Conservation (phyloP, 2,113 vertebrate genomes). For the Salvelinus alpinus region DNA sequence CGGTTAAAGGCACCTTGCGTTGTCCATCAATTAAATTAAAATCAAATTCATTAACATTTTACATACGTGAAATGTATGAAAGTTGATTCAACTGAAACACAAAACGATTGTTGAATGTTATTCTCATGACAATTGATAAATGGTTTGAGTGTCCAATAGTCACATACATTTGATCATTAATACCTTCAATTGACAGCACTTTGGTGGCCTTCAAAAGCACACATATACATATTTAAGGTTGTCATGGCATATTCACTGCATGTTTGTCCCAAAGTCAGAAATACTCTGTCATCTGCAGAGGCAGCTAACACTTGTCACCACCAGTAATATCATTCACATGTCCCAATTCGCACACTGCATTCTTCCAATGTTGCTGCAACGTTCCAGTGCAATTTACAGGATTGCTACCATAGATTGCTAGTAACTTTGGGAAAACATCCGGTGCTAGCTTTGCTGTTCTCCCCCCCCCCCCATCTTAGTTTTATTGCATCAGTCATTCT, state of each 20-base stretch:
- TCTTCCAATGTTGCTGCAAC: conserved; percentile 36
- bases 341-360: conserved; percentile 25
- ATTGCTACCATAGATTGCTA: conserved; percentile 32
- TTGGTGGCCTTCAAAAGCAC: conserved; percentile 18
- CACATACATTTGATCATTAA: background rate
- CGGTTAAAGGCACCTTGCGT: conserved; percentile 16
- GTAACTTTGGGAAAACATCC: conserved; percentile 32
- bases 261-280: conserved; percentile 40
- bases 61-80: background rate
- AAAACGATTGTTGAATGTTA: background rate
- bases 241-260: conserved; percentile 25
- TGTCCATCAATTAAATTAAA: background rate
- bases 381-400: conserved; percentile 38
- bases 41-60: background rate
- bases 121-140: background rate
- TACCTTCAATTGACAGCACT: background rate
- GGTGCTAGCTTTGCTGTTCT: conserved; percentile 23
- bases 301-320: conserved; percentile 69
- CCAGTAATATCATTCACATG: conserved; percentile 54
- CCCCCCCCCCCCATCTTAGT: conserved; percentile 36
- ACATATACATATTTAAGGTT: conserved; percentile 27
- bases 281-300: conserved; percentile 58
- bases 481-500: conserved; percentile 28
- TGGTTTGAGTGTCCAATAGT: background rate
- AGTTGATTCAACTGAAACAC: background rate